A percentile compares a stretch with the other conserved stretches of the same genome.
Conservation (phyloP, 1,140 invertebrate genomes). For the Chironomus tepperi region DNA sequence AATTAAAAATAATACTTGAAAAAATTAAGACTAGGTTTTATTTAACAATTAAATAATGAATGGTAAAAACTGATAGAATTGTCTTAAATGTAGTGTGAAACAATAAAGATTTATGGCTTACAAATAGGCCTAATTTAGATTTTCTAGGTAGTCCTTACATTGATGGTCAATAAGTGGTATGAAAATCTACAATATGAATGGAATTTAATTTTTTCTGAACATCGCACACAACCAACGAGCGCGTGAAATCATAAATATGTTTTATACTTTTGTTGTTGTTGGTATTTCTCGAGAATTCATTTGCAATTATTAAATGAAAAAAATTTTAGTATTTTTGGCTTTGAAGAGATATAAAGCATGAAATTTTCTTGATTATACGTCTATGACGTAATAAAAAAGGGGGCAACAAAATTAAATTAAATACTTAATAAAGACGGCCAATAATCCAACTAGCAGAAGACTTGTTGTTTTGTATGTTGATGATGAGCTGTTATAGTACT, state of each 20-base stretch:
- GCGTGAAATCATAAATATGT: slow-evolving; percentile 15
- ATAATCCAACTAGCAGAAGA: neutral
- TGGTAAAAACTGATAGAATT: neutral
- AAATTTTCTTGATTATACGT: neutral
- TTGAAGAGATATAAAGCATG: neutral
- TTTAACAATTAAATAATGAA: neutral
- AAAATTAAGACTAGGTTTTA: neutral
- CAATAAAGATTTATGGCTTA: neutral
- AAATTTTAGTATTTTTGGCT: slow-evolving; percentile 3
- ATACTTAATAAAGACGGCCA: slow-evolving; percentile 17
- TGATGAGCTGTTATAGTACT: neutral
- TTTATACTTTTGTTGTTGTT: neutral
- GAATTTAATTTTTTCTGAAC: neutral
- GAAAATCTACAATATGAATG: neutral
- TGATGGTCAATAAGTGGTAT: too few relatives aligned
- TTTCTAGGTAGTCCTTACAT: neutral
- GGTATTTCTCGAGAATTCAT: slow-evolving; percentile 14
- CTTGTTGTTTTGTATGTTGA: neutral
- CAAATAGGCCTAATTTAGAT: neutral
- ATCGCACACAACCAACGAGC: neutral
- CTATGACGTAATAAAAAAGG: neutral
- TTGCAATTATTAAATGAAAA: slow-evolving; percentile 19
- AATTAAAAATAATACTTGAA: too few relatives aligned
- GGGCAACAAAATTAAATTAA: slow-evolving; percentile 6
- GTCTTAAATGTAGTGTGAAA: neutral